Evolutionary conservation across 2,888 invertebrate genomes (phyloP).

Genomic region (Horisme vitalbata): DNA sequence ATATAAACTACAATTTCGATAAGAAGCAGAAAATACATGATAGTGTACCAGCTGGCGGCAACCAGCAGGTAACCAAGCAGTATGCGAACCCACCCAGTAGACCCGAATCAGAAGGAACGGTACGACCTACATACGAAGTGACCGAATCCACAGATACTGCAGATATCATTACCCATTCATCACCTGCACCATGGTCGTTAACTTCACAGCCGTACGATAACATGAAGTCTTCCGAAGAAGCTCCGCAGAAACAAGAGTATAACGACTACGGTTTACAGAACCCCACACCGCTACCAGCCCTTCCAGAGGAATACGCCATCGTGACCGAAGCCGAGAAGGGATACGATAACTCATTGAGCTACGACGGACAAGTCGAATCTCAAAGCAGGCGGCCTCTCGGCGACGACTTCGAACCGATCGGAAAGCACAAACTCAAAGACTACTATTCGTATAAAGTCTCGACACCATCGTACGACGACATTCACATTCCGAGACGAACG

Average conservation of each 20-base stretch:
- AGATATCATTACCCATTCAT: conserved; percentile 60
- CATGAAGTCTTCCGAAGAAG: conserved; percentile 54
- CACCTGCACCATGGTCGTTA: conserved; percentile 62
- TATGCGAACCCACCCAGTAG: conserved; percentile 53
- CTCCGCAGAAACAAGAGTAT: conserved; percentile 52
- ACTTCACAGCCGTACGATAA: conserved; percentile 57
- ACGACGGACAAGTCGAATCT: conserved; percentile 68
- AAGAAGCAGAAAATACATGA: conserved; percentile 65
- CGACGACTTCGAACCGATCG: conserved; percentile 75
- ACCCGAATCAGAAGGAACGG: conserved; percentile 42
- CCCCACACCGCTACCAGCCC: conserved; percentile 54
- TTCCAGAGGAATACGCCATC: conserved; percentile 68
- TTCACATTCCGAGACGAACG: conserved; percentile 59
- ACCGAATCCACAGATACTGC: conserved; percentile 65
- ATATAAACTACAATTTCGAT: conserved; percentile 50
- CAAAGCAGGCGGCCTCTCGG: conserved; percentile 74
- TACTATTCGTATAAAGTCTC: conserved; percentile 72
- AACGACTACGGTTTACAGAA: conserved; percentile 52
- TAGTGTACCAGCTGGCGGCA: conserved; percentile 59
- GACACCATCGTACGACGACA: conserved; percentile 64
- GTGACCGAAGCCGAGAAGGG: conserved; percentile 71
- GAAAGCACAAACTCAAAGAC: conserved; percentile 70
- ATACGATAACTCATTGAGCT: conserved; percentile 69
- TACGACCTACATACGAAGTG: conserved; percentile 71
- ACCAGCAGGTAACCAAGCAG: conserved; percentile 61